phyloP scores from a whole-genome alignment of 2,888 invertebrate genomes.

The Nasonovia ribisnigri region DNA sequence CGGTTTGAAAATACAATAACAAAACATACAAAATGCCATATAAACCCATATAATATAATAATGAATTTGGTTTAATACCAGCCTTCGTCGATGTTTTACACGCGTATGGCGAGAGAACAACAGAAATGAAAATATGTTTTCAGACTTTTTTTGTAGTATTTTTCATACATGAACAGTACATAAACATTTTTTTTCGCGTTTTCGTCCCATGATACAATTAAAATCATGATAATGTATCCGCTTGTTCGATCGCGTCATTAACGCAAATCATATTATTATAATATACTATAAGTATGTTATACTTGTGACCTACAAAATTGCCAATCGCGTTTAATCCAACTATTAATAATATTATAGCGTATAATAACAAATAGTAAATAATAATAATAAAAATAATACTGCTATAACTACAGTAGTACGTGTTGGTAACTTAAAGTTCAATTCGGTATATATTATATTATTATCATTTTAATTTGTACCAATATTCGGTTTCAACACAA shows the following conservation, averaged over 20 bases:
- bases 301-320: neutral
- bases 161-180: neutral
- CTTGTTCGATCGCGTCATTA: neutral
- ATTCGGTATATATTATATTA: neutral
- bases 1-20: neutral
- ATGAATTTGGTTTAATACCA: neutral
- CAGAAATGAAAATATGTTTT: neutral
- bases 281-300: neutral
- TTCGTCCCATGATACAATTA: neutral
- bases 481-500: neutral
- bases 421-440: neutral
- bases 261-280: no score
- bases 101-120: neutral
- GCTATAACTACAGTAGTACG: no score
- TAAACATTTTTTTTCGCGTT: neutral
- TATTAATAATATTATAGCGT: neutral
- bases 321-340: neutral
- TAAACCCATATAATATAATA: neutral
- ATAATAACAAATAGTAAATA: no score
- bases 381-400: no score
- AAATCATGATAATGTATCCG: neutral
- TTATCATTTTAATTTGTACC: neutral
- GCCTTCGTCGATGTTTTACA: no score
- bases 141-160: neutral
- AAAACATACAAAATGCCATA: no score